These are phyloP conservation scores for Chrosomus eos DNA, from an alignment of 2,797 vertebrate species.

Conservation along the genomic window DNA sequence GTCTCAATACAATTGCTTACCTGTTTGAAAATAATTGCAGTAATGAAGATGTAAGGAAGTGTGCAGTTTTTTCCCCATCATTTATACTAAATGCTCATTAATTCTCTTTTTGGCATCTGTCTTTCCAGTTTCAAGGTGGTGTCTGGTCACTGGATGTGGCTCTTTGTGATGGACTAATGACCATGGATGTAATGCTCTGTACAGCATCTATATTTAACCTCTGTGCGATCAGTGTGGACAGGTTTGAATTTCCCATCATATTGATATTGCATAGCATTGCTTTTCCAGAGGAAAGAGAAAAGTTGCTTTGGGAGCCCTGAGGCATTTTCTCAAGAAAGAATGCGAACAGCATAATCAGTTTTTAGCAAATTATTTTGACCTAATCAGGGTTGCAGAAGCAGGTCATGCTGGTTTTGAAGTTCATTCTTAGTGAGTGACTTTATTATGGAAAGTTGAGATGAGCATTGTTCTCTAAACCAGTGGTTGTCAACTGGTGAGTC, in stretches of 20 bases:
- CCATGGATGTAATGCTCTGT: constrained; percentile 97
- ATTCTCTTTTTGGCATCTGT: constrained; percentile 1
- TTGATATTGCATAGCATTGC: not conserved
- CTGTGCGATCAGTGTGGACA: constrained; percentile 94
- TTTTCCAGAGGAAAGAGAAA: constrained; percentile 3
- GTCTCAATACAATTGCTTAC: not conserved
- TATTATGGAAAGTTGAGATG: not conserved
- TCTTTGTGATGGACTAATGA: constrained; percentile 90
- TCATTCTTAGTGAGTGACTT: not conserved
- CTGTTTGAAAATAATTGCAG: not conserved
- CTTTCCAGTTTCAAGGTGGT: constrained; percentile 88
- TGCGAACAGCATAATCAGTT: constrained; percentile 29
- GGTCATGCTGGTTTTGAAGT: not conserved
- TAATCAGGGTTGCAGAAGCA: constrained; percentile 19
- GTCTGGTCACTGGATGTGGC: constrained; percentile 85
- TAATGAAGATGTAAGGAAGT: not conserved
- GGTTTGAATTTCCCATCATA: constrained; percentile 72
- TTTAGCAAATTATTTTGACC: constrained; percentile 19
- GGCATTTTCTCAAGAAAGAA: constrained; percentile 36
- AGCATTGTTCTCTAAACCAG: not conserved
- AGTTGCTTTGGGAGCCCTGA: not conserved
- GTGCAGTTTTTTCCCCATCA: not conserved
- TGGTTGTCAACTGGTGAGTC: not conserved
- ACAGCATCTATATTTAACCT: constrained; percentile 98
- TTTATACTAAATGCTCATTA: not conserved